phyloP scores from a whole-genome alignment of 2,113 vertebrate genomes.

The Eonycteris spelaea region DNA sequence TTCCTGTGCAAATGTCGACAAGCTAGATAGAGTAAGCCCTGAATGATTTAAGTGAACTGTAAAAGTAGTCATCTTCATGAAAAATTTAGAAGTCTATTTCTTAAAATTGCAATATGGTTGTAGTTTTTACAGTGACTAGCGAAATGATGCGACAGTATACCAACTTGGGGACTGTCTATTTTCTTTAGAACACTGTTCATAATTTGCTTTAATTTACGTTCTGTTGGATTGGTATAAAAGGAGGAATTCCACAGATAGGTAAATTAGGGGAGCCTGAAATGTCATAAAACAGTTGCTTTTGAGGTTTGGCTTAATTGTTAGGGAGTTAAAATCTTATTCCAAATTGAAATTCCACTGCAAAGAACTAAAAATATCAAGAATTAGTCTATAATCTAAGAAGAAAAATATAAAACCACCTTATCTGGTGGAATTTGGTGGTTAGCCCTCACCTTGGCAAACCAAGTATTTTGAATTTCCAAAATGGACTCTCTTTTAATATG shows the following conservation, averaged over 20 bases:
- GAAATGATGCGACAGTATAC: background rate
- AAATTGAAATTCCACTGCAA: slow-evolving; percentile 51
- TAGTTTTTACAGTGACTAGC: background rate
- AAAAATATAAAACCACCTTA: slow-evolving; percentile 36
- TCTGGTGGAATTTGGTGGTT: slow-evolving; percentile 39
- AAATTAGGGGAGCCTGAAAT: background rate
- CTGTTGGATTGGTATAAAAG: slow-evolving; percentile 6
- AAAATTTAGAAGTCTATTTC: slow-evolving; percentile 35
- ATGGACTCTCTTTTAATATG: slow-evolving; percentile 12
- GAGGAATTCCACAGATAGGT: slow-evolving; percentile 9
- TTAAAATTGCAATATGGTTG: background rate
- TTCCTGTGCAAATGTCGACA: slow-evolving; percentile 66
- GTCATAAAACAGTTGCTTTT: slow-evolving; percentile 36
- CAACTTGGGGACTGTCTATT: background rate
- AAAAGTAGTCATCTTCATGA: slow-evolving; percentile 25
- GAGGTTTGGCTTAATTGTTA: slow-evolving; percentile 47
- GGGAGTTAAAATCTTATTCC: slow-evolving; percentile 37
- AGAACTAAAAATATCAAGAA: slow-evolving; percentile 55
- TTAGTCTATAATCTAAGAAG: slow-evolving; percentile 37
- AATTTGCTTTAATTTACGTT: background rate
- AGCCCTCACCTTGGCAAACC: slow-evolving; percentile 10
- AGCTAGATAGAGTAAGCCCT: slow-evolving; percentile 50
- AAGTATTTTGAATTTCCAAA: slow-evolving; percentile 34
- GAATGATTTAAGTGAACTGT: slow-evolving; percentile 16
- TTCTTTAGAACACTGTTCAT: background rate